Evolutionary conservation across 2,113 vertebrate genomes (phyloP).

Genomic region (Tetraodon nigroviridis): DNA sequence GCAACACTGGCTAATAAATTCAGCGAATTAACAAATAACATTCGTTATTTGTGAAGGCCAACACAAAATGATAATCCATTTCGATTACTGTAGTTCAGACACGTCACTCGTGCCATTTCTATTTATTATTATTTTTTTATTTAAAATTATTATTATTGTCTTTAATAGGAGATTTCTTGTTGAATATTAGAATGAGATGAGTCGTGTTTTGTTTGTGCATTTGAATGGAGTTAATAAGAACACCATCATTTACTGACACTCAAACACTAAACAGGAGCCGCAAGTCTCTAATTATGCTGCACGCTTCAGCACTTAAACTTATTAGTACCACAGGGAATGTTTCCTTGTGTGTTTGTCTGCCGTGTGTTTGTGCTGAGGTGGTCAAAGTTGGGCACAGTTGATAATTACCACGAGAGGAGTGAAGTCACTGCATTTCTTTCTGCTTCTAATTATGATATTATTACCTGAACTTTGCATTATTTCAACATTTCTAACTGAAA

Average conservation of each 20-base stretch:
- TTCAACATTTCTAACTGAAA: too few species aligned
- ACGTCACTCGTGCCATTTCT: background rate
- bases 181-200: background rate
- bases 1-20: too few species aligned
- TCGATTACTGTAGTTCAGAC: too few species aligned
- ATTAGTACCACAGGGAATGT: slow-evolving; percentile 48
- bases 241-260: slow-evolving; percentile 60
- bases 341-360: slow-evolving; percentile 19
- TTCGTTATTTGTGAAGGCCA: background rate
- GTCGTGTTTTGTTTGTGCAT: background rate
- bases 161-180: background rate
- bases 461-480: too few species aligned
- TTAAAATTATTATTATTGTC: too few species aligned
- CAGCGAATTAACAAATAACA: background rate
- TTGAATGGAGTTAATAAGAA: slow-evolving; percentile 19
- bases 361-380: slow-evolving; percentile 11
- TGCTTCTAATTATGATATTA: too few species aligned
- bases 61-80: background rate
- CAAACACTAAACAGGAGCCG: slow-evolving; percentile 49
- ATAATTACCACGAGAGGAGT: slow-evolving; percentile 10
- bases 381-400: slow-evolving; percentile 12
- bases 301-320: slow-evolving; percentile 68
- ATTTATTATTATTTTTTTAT: background rate
- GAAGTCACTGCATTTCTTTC: too few species aligned
- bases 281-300: slow-evolving; percentile 58